phyloP scores from a whole-genome alignment of 2,113 vertebrate genomes.

The Rhodinocichla rosea region DNA sequence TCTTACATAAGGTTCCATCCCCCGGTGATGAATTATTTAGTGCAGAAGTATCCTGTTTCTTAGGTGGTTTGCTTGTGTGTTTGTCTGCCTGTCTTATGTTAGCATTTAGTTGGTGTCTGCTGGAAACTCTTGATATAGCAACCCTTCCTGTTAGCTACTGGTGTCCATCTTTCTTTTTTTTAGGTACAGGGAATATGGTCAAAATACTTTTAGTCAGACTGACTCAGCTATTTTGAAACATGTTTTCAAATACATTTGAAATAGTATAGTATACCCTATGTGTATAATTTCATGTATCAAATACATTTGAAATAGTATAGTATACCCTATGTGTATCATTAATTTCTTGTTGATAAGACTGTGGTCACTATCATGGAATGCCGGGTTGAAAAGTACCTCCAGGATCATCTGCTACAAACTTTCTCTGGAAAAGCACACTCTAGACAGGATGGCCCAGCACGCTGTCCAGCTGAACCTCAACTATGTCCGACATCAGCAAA shows the following conservation, averaged over 20 bases:
- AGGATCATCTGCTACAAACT: not conserved
- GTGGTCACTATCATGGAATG: not conserved
- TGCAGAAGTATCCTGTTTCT: not conserved
- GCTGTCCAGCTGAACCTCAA: not conserved
- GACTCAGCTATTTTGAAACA: not conserved
- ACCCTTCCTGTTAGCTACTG: not conserved
- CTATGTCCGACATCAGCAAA: not conserved
- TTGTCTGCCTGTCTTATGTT: not conserved
- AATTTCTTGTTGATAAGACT: not conserved
- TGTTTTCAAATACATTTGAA: not conserved
- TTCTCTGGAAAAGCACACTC: not conserved
- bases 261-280: not conserved
- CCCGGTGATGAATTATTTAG: not conserved
- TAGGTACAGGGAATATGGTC: not conserved
- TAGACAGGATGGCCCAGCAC: not conserved
- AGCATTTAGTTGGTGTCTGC: not conserved
- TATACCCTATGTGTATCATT: not conserved
- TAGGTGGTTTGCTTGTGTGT: not conserved
- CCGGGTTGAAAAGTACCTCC: not conserved
- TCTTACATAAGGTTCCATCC: not conserved
- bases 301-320: not conserved
- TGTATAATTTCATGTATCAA: too few relatives aligned
- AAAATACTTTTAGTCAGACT: not conserved
- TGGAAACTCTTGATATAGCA: not conserved
- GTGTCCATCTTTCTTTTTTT: not conserved